These are phyloP conservation scores for Campoplex capitator DNA, from an alignment of 2,888 invertebrate genomes.

Conservation along the genomic window DNA sequence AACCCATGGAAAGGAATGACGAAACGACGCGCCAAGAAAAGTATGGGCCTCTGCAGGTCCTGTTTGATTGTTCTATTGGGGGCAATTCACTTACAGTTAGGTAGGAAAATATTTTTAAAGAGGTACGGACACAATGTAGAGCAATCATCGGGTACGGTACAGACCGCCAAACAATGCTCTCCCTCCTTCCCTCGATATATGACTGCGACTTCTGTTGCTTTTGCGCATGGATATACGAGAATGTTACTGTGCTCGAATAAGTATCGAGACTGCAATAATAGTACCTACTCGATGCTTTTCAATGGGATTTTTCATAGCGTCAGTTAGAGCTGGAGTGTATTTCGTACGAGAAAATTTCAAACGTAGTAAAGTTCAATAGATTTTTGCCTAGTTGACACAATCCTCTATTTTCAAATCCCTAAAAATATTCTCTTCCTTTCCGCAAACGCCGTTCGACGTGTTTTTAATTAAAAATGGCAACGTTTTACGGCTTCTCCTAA, in stretches of 20 bases:
- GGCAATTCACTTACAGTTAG: conserved; percentile 72
- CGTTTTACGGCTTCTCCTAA: conserved; percentile 60
- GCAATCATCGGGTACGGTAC: conserved; percentile 70
- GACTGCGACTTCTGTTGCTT: conserved; percentile 39
- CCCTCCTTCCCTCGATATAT: neutral
- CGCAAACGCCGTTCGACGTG: neutral
- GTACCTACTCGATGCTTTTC: conserved; percentile 3
- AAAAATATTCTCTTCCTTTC: neutral
- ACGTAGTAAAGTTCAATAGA: neutral
- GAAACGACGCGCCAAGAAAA: conserved; percentile 19
- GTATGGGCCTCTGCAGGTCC: conserved; percentile 68
- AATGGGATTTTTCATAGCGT: conserved; percentile 35
- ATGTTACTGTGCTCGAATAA: conserved; percentile 19
- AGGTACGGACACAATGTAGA: conserved; percentile 73
- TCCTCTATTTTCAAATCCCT: neutral
- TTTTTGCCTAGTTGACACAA: conserved; percentile 14
- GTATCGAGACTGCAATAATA: conserved; percentile 27
- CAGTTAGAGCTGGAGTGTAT: neutral
- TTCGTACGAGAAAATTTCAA: neutral
- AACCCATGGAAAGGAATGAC: conserved; percentile 19
- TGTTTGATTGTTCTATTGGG: conserved; percentile 72
- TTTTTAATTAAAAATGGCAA: conserved; percentile 72
- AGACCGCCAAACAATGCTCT: conserved; percentile 55
- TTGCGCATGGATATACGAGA: conserved; percentile 15
- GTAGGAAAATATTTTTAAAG: conserved; percentile 71